Base-by-base conservation (phyloP, 2,113 vertebrate genomes). In the Octodon degus region DNA sequence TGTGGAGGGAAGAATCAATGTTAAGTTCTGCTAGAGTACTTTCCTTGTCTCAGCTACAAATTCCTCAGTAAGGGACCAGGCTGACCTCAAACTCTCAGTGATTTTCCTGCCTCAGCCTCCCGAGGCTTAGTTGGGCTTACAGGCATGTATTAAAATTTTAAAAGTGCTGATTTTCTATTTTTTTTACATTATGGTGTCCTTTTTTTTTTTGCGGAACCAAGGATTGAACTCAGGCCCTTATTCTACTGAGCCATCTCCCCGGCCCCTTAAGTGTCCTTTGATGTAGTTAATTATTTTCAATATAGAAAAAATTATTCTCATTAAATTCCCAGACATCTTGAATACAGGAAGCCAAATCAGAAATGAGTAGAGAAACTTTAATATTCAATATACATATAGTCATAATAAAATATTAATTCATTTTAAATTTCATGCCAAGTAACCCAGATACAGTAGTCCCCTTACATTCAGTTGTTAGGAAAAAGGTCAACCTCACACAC, bases 331-430 rank as follows among this genome's bases (percentile, higher is more conserved):
- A 93, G 82, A 86, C 27, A 67, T 22, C 10, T 55, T 89, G 16
- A 91, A 37, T 89, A 82, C 13, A 14, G 32, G 91, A 95, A 96
- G 17, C 24, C 72, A 95, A 89, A 55, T 11, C 58, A 7, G 9
- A 93, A 91, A 84, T 72, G n/a, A 84, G 58, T 22, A 43, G 30
- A 88, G 43, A 83, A 79, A 95, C 77, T 25, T 50, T n/a, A 90
- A 76, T 43, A 43, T 43, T 85, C 58, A 86, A 62, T 17, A 77
- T 77, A n/a, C 16, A 40, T 58, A 90, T 3, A 70, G 14, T 37
- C 37, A 70, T 27, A 68, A 76, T 60, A 67, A 74, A 92, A 60
- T 81, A 92, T 0, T 92, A 27, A 62, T 65, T 11, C 70, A 93
- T 67, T 84, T 91, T 90, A 93, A 76, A 90, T 88, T 9, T 37